A percentile compares a stretch with the other conserved stretches of the same genome.
These are phyloP conservation scores for Acronicta psi DNA, from an alignment of 2,888 invertebrate genomes.

Conservation along the genomic window DNA sequence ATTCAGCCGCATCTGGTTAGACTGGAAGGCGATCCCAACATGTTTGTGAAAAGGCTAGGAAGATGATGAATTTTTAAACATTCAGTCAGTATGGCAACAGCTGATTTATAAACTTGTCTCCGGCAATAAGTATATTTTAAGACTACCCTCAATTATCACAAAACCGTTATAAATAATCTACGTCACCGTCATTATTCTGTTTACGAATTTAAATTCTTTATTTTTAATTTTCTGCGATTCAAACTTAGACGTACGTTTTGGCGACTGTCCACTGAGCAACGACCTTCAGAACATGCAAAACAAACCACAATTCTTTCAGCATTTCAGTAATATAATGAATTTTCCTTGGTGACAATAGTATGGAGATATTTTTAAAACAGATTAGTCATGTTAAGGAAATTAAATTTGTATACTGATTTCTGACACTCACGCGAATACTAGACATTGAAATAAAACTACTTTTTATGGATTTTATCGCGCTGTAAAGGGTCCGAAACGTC, in stretches of 20 bases:
- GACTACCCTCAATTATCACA: constrained; percentile 1
- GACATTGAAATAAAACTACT: background rate
- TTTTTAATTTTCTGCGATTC: constrained; percentile 19
- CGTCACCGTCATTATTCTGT: background rate
- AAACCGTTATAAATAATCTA: background rate
- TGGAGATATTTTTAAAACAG: background rate
- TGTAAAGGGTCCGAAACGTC: no score
- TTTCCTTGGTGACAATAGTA: background rate
- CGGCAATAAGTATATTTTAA: background rate
- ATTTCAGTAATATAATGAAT: background rate
- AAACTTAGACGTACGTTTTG: constrained; percentile 15
- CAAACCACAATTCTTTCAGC: constrained; percentile 9
- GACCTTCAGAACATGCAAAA: constrained; percentile 30
- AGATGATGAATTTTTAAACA: no score
- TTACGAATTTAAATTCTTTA: constrained; percentile 5
- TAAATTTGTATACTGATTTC: no score
- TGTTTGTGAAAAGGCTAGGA: no score
- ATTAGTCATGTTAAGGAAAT: background rate
- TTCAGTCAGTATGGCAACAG: no score
- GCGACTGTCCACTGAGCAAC: constrained; percentile 22
- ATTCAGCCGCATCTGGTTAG: no score
- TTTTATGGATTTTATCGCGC: no score
- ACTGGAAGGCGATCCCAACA: no score
- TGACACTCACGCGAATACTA: no score
- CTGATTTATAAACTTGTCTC: background rate